Evolutionary conservation across 2,113 vertebrate species (phyloP).

Genomic region (Callionymus lyra): DNA sequence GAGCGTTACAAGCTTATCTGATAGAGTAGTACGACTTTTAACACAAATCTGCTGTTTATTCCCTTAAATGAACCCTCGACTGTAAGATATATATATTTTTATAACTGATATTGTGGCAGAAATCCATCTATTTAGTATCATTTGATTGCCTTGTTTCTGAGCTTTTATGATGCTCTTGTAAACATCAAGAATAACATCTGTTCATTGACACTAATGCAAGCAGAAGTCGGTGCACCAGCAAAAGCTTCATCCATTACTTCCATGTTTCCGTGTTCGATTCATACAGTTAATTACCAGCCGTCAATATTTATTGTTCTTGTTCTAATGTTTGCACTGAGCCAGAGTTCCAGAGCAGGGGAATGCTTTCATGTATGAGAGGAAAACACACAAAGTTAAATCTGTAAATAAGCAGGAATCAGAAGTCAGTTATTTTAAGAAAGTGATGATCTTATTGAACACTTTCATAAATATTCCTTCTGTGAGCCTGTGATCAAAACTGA

Average conservation of each 20-base stretch:
- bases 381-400: no score
- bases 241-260: constrained; percentile 18
- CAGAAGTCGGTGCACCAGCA: constrained; percentile 40
- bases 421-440: no score
- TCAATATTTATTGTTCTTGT: no score
- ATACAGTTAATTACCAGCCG: no score
- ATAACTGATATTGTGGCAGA: constrained; percentile 61
- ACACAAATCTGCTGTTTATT: constrained; percentile 43
- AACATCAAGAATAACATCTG: constrained; percentile 8
- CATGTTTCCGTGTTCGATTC: no score
- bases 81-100: constrained; percentile 75
- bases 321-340: no score
- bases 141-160: constrained; percentile 46
- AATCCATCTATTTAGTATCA: constrained; percentile 50
- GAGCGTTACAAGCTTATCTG: constrained; percentile 29
- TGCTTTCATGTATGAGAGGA: no score
- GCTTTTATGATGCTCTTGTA: constrained; percentile 19
- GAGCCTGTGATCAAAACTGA: no score
- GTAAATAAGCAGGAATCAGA: no score
- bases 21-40: constrained; percentile 52
- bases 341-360: no score
- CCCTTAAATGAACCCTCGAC: constrained; percentile 47
- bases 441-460: no score
- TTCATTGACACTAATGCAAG: constrained; percentile 3
- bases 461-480: no score